phyloP scores from a whole-genome alignment of 1,140 invertebrate genomes.

The Drosophila bocki region DNA sequence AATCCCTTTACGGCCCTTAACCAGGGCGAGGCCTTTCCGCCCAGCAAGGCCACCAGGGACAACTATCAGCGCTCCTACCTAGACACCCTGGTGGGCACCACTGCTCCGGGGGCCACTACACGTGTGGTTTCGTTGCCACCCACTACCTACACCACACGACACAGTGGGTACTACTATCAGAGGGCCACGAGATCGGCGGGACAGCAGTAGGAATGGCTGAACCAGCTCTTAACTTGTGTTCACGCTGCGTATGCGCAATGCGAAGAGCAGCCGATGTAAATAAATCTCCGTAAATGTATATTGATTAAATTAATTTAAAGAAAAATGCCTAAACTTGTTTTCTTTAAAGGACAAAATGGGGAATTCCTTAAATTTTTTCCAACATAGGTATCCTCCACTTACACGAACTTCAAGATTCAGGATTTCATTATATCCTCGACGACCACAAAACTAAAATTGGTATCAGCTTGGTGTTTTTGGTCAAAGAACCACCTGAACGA shows the following conservation, averaged over 20 bases:
- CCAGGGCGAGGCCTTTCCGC: constrained; percentile 78
- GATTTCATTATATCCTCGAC: too few relatives aligned
- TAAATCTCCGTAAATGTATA: constrained; percentile 41
- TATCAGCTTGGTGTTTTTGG: too few relatives aligned
- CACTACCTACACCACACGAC: constrained; percentile 39
- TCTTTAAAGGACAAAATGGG: neutral
- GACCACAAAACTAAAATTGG: too few relatives aligned
- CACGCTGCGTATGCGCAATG: constrained; percentile 36
- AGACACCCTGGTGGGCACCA: constrained; percentile 62
- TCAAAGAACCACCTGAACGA: too few relatives aligned
- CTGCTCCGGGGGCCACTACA: constrained; percentile 19
- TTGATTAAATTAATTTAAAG: constrained; percentile 56
- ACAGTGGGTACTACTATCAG: constrained; percentile 68
- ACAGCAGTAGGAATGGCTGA: constrained; percentile 8
- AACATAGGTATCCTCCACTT: too few relatives aligned
- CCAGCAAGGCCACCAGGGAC: constrained; percentile 68
- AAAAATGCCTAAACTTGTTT: neutral
- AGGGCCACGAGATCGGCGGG: constrained; percentile 27
- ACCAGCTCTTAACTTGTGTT: constrained; percentile 6
- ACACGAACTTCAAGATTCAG: too few relatives aligned
- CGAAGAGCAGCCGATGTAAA: constrained; percentile 41
- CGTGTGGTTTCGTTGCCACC: constrained; percentile 24
- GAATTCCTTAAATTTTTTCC: too few relatives aligned
- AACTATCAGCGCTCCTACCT: constrained; percentile 68
- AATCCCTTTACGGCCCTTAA: constrained; percentile 82